phyloP scores from a whole-genome alignment of 1,140 invertebrate species.

The Orius insidiosus region DNA sequence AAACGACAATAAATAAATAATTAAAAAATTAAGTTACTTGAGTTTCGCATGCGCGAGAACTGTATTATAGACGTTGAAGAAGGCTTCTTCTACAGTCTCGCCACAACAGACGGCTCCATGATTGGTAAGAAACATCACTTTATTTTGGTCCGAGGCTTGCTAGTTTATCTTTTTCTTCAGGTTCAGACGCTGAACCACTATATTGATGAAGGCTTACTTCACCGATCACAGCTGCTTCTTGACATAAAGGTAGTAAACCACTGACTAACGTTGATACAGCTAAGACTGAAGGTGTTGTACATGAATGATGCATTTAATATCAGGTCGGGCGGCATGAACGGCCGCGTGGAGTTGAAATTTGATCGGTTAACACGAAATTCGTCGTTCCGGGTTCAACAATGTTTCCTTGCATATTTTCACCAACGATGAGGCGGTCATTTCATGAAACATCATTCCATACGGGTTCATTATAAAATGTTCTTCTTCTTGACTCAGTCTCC shows the following conservation, averaged over 20 bases:
- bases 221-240: constrained; percentile 81
- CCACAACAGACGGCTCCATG: constrained; percentile 93
- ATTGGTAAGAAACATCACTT: constrained; percentile 80
- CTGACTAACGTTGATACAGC: constrained; percentile 79
- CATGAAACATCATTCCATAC: constrained; percentile 88
- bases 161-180: constrained; percentile 74
- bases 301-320: constrained; percentile 91
- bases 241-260: constrained; percentile 76
- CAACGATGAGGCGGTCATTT: constrained; percentile 92
- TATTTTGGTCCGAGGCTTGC: constrained; percentile 89
- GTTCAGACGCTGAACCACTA: constrained; percentile 51
- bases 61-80: constrained; percentile 69
- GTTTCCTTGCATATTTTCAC: constrained; percentile 86
- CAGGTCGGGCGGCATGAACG: constrained; percentile 90
- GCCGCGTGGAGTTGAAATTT: constrained; percentile 87
- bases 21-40: constrained; percentile 38
- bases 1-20: not conserved
- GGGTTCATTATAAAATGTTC: constrained; percentile 96
- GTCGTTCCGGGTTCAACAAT: constrained; percentile 59
- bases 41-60: constrained; percentile 77
- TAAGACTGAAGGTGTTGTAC: constrained; percentile 77
- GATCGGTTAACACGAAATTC: constrained; percentile 44
- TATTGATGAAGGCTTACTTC: constrained; percentile 68
- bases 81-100: constrained; percentile 91
- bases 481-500: constrained; percentile 85